phyloP scores from a whole-genome alignment of 2,113 vertebrate species.

The Porphyrio hochstetteri region DNA sequence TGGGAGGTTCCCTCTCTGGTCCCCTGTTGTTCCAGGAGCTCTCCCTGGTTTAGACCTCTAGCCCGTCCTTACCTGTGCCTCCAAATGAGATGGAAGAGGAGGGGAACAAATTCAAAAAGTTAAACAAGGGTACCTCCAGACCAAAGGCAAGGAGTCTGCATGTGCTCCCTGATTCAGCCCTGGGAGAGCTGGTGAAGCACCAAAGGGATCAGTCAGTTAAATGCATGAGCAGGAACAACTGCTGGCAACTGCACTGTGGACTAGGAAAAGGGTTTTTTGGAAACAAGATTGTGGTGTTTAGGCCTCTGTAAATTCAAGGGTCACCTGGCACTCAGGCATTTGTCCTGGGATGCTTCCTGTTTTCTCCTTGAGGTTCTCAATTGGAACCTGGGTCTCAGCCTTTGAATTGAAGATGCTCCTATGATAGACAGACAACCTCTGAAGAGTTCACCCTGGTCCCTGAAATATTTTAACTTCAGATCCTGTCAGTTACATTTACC shows the following conservation, averaged over 20 bases:
- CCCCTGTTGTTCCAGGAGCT: background rate
- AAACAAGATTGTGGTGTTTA: background rate
- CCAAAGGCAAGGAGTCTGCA: background rate
- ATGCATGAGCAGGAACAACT: background rate
- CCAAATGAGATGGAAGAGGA: background rate
- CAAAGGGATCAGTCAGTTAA: background rate
- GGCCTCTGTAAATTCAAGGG: background rate
- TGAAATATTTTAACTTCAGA: background rate
- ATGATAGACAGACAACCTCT: background rate
- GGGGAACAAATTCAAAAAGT: background rate
- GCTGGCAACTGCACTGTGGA: background rate
- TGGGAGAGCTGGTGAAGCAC: background rate
- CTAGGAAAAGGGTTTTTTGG: background rate
- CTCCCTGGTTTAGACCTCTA: background rate
- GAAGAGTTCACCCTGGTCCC: background rate
- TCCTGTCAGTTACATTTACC: background rate
- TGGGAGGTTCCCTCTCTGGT: background rate
- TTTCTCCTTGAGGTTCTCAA: background rate
- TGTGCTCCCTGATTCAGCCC: background rate
- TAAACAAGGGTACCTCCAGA: background rate
- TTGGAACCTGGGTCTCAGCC: background rate
- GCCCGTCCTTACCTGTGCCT: fast-evolving
- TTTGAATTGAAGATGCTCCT: background rate
- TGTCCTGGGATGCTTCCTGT: background rate
- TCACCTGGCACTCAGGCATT: background rate